Percentiles rank a stretch among this genome's conserved stretches.
Conservation (phyloP, 2,797 vertebrate genomes). For the Linurgus olivaceus region DNA sequence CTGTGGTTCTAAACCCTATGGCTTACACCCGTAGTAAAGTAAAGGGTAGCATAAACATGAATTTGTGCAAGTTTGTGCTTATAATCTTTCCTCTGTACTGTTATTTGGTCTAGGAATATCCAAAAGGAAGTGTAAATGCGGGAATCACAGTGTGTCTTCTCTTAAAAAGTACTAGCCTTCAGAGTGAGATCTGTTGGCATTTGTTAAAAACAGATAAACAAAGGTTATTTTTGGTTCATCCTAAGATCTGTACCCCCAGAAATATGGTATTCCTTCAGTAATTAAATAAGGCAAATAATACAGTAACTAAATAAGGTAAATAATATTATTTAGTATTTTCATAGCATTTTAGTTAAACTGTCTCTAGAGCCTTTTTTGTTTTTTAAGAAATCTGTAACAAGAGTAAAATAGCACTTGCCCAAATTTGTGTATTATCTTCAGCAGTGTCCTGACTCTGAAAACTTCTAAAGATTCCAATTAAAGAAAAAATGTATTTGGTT, state of each 20-base stretch:
- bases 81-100: background rate
- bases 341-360: background rate
- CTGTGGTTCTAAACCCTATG: background rate
- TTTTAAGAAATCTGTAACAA: background rate
- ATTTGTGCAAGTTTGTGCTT: background rate
- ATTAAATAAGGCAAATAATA: background rate
- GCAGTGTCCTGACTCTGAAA: background rate
- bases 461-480: background rate
- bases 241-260: background rate
- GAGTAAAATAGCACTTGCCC: background rate
- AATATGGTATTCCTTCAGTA: background rate
- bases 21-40: background rate
- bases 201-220: background rate
- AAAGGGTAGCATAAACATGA: background rate
- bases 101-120: background rate
- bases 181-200: background rate
- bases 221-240: background rate
- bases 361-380: background rate
- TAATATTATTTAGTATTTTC: background rate
- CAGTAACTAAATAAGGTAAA: background rate
- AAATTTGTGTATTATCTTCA: background rate
- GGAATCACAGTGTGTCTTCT: background rate
- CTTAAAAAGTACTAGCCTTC: background rate
- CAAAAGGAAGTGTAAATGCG: background rate
- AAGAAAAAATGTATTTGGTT: background rate